Evolutionary conservation across 2,113 vertebrate genomes (phyloP).

Genomic region (Pelodiscus sinensis): DNA sequence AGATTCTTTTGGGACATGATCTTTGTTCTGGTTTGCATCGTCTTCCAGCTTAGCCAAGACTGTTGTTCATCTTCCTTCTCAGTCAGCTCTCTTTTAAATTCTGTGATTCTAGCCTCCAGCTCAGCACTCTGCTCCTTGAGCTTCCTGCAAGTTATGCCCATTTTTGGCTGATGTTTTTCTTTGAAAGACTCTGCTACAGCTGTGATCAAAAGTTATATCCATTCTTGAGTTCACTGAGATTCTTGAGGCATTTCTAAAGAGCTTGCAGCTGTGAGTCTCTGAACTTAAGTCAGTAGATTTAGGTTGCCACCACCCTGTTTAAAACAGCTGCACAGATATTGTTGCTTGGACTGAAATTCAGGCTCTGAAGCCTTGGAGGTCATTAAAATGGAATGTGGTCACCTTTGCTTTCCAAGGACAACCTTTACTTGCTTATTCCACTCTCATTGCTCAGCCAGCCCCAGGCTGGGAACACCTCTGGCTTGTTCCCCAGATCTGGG

Average conservation of each 20-base stretch:
- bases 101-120: conserved; percentile 95
- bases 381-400: too few species aligned
- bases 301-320: too few species aligned
- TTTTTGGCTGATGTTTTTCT: conserved; percentile 91
- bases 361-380: too few species aligned
- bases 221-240: conserved; percentile 95
- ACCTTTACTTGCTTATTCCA: too few species aligned
- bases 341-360: too few species aligned
- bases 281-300: too few species aligned
- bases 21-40: conserved; percentile 89
- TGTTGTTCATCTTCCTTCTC: conserved; percentile 96
- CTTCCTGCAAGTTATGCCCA: conserved; percentile 97
- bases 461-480: too few species aligned
- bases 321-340: too few species aligned
- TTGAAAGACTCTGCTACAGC: conserved; percentile 89
- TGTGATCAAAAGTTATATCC: conserved; percentile 98
- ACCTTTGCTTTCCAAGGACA: too few species aligned
- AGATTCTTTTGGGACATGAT: conserved; percentile 96
- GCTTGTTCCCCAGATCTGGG: too few species aligned
- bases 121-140: conserved; percentile 96
- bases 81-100: conserved; percentile 93
- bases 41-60: conserved; percentile 97
- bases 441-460: too few species aligned
- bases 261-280: too few species aligned
- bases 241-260: conserved; percentile 84